Percentiles rank a stretch among this genome's conserved stretches.
These are phyloP conservation scores for Dryobota labecula DNA, from an alignment of 2,888 invertebrate genomes.

Conservation along the genomic window DNA sequence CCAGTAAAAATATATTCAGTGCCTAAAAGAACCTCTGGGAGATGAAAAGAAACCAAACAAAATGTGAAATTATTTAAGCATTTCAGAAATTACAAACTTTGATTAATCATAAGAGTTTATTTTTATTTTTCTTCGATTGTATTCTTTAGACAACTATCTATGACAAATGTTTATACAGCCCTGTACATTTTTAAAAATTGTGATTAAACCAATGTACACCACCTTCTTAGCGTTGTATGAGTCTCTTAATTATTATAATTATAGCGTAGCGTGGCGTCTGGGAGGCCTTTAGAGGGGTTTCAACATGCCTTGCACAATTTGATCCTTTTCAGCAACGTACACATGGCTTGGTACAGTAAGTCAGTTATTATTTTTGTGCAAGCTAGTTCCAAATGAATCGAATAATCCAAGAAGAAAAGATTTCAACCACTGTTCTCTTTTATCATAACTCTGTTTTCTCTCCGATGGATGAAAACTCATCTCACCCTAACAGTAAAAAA, in stretches of 20 bases:
- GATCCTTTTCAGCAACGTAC: not conserved
- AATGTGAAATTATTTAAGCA: constrained; percentile 79
- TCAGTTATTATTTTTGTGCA: not conserved
- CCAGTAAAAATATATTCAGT: constrained; percentile 74
- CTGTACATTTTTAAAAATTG: constrained; percentile 81
- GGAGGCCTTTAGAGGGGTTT: not conserved
- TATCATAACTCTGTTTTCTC: not conserved
- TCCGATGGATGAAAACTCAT: not conserved
- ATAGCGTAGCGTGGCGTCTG: not conserved
- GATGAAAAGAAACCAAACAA: constrained; percentile 74
- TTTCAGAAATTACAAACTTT: constrained; percentile 82
- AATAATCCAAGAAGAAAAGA: not conserved
- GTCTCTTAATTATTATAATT: constrained; percentile 51
- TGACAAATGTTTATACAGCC: constrained; percentile 86
- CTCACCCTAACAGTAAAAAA: not conserved
- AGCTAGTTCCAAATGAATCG: not conserved
- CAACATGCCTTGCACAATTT: not conserved
- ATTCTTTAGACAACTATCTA: constrained; percentile 80
- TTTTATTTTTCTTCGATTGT: constrained; percentile 80
- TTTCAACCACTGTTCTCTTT: not conserved
- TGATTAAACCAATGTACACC: constrained; percentile 80
- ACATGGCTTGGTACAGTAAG: not conserved
- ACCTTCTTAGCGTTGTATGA: constrained; percentile 71
- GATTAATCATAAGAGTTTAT: constrained; percentile 81
- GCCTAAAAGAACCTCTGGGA: constrained; percentile 88